Base-by-base conservation (phyloP, 1,140 invertebrate species). In the Orchesella cincta region DNA sequence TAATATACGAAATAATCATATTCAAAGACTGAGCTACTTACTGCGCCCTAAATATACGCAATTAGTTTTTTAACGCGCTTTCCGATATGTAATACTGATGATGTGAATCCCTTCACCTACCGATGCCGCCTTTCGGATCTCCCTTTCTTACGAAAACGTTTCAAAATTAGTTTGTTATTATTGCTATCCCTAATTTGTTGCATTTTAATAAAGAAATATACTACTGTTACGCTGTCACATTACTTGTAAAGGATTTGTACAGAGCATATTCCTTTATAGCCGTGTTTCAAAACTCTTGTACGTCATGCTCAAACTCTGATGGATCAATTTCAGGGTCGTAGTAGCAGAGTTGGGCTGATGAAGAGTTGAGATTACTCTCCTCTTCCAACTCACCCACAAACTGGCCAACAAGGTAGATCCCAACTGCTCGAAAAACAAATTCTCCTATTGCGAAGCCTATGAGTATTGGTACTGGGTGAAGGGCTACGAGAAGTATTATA, bases 311-410 rank as follows among this genome's bases (percentile, higher is more conserved):
- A 31, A 31, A 67, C 31, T 67, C 62, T 8, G 62, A 67, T 14
- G 62, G 62, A n/a, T 67, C 62, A 8, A 67, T 31, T 31, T 67
- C 62, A 2, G 62, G 62, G 29, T 78, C 77, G 29, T 75, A 78
- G 64, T 78, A 78, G 77, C 67, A 78, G n/a, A 78, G 64, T 71
- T 78, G 77, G 20, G 77, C 73, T 26, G 34, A 39, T 34, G 54
- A 70, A 26, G 73, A 75, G 64, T 72, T 78, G 33, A 78, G 31
- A 75, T 78, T 78, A 62, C 71, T 71, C 34, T 78, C 77, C 36
- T 78, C 76, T 29, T 78, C 77, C 36, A 78, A 64, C 51, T 78
- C 77, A 1, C 77, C 67, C n/a, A 78, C 77, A 75, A 75, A 78
- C 67, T 75, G 73, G 36, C 67, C 57, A 29, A 78, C 77, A 72